Conservation (phyloP, 2,888 invertebrate species). For the Lasioglossum marginatum region DNA sequence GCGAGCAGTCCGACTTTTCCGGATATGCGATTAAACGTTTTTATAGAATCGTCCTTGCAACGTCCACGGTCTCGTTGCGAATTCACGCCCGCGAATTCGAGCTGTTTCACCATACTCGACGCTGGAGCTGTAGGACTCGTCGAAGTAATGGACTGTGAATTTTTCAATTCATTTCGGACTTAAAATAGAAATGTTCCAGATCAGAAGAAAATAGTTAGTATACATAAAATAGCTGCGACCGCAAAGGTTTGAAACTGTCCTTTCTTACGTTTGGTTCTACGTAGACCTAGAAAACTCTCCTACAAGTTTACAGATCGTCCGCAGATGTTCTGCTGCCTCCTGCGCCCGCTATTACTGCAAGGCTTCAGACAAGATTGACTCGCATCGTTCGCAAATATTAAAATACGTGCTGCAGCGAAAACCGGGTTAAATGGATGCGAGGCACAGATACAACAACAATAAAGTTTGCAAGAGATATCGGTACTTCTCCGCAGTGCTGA, state of each 20-base stretch:
- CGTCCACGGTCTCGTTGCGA: neutral
- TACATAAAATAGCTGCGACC: no score
- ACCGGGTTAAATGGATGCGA: neutral
- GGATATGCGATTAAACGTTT: conserved; percentile 23
- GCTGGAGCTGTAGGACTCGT: neutral
- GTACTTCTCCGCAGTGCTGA: neutral
- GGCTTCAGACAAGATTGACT: no score
- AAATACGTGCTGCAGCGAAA: neutral
- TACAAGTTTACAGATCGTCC: no score
- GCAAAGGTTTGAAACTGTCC: no score
- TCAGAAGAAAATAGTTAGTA: no score
- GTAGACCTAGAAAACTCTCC: no score
- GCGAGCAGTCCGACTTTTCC: conserved; percentile 26
- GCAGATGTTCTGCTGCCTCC: no score
- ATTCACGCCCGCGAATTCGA: neutral
- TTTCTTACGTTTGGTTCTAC: no score
- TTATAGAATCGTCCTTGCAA: conserved; percentile 47
- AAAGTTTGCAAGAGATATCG: neutral
- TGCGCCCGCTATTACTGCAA: no score
- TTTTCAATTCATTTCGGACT: neutral
- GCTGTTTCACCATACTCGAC: neutral
- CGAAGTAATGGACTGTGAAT: neutral
- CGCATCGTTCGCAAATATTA: no score
- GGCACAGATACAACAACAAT: neutral
- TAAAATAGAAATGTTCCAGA: no score